These are phyloP conservation scores for Tachina lurida DNA, from an alignment of 2,888 invertebrate genomes.

Conservation along the genomic window DNA sequence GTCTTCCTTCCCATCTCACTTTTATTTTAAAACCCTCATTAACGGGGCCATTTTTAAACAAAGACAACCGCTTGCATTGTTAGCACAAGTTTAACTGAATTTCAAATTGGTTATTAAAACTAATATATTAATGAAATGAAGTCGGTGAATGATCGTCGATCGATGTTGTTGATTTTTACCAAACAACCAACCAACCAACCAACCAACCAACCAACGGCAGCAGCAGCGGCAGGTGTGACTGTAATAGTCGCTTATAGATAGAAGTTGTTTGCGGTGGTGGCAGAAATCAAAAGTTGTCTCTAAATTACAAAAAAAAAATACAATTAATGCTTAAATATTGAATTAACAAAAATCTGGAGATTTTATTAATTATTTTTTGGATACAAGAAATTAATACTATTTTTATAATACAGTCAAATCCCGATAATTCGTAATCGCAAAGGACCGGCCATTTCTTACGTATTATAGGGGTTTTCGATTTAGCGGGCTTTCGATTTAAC, in stretches of 20 bases:
- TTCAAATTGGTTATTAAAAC: slow-evolving; percentile 58
- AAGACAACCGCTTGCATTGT: slow-evolving; percentile 78
- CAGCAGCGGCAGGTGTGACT: background rate
- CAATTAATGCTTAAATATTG: background rate
- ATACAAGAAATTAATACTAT: background rate
- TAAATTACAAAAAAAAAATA: slow-evolving; percentile 17
- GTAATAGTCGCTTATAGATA: background rate
- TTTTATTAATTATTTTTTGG: background rate
- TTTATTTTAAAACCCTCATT: slow-evolving; percentile 58
- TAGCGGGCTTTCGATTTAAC: no score
- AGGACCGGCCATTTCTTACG: no score
- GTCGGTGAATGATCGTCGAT: slow-evolving; percentile 56
- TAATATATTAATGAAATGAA: slow-evolving; percentile 56
- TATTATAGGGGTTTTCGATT: no score
- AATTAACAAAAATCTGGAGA: background rate
- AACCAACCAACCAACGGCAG: slow-evolving; percentile 3
- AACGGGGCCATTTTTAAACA: slow-evolving; percentile 60
- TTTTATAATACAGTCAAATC: background rate
- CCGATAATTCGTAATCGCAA: no score
- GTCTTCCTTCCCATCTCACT: slow-evolving; percentile 20
- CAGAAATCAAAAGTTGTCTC: slow-evolving; percentile 30
- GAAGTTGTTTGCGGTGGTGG: slow-evolving; percentile 28
- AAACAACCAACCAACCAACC: slow-evolving; percentile 3
- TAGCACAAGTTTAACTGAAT: slow-evolving; percentile 76
- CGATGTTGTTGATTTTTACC: slow-evolving; percentile 39